Percentiles rank a stretch among this genome's conserved stretches.
These are phyloP conservation scores for Theristus sp. DNA, from an alignment of 2,888 invertebrate species.

Conservation along the genomic window DNA sequence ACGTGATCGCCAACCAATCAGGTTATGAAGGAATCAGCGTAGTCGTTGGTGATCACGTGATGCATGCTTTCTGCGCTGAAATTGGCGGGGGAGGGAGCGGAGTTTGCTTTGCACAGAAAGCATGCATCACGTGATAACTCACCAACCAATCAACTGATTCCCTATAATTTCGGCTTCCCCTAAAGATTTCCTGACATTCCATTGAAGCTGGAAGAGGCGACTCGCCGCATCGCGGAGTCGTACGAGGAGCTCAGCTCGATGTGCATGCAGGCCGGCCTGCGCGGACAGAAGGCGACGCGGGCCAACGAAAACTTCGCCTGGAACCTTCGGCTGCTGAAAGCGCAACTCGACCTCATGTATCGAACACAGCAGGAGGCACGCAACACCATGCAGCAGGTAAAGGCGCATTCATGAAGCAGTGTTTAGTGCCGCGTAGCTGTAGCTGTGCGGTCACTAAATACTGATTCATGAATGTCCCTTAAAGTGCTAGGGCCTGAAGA, in stretches of 20 bases:
- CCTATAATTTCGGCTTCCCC: neutral
- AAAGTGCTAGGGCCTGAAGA: neutral
- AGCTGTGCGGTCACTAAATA: neutral
- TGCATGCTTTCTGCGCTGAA: too few relatives aligned
- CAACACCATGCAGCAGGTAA: conserved; percentile 38
- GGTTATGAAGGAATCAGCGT: too few relatives aligned
- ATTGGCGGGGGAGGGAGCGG: too few relatives aligned
- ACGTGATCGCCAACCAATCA: too few relatives aligned
- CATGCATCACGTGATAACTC: too few relatives aligned
- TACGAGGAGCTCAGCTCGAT: conserved; percentile 34
- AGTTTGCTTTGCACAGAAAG: too few relatives aligned
- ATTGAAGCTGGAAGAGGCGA: conserved; percentile 25
- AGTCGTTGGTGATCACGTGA: too few relatives aligned
- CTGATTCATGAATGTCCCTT: too few relatives aligned
- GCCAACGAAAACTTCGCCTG: conserved; percentile 40
- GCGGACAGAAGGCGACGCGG: conserved; percentile 36
- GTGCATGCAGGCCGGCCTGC: conserved; percentile 34
- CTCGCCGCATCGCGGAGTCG: conserved; percentile 27
- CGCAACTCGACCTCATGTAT: conserved; percentile 38
- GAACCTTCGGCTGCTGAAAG: conserved; percentile 40
- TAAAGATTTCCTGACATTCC: too few relatives aligned
- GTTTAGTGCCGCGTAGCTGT: neutral
- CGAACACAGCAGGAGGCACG: conserved; percentile 37
- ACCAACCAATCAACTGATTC: too few relatives aligned
- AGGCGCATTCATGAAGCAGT: neutral